Evolutionary conservation across 2,113 vertebrate genomes (phyloP).

Genomic region (Odocoileus hemionus): DNA sequence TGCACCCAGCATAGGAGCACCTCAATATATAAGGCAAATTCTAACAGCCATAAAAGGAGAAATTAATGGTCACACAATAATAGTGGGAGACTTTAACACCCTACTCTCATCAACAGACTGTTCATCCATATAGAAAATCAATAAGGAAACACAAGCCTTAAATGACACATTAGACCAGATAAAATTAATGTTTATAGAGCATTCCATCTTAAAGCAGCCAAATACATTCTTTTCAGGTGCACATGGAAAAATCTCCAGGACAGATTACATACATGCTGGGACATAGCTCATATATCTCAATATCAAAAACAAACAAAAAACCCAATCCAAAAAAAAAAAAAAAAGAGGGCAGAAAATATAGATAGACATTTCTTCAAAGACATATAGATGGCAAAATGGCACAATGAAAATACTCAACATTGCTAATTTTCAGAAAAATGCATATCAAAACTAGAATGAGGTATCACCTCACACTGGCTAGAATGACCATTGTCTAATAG

Average conservation of each 20-base stretch:
- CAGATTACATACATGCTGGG: not conserved
- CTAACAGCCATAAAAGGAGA: not conserved
- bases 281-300: not conserved
- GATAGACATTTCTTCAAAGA: not conserved
- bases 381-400: not conserved
- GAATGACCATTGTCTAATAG: not conserved
- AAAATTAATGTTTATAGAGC: not conserved
- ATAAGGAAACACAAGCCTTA: not conserved
- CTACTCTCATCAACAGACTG: not conserved
- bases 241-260: not conserved
- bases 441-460: not conserved
- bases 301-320: not conserved
- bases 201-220: not conserved
- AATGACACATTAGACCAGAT: not conserved
- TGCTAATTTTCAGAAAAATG: not conserved
- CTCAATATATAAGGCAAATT: not conserved
- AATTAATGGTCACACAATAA: not conserved
- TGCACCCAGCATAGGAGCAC: not conserved
- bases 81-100: not conserved
- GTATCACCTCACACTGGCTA: not conserved
- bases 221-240: not conserved
- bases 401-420: not conserved
- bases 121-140: not conserved
- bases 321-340: not conserved
- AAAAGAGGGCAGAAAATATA: not conserved